A percentile compares a stretch with the other conserved stretches of the same genome.
Conservation (phyloP, 2,888 invertebrate species). For the Carpatolechia fugitivella region DNA sequence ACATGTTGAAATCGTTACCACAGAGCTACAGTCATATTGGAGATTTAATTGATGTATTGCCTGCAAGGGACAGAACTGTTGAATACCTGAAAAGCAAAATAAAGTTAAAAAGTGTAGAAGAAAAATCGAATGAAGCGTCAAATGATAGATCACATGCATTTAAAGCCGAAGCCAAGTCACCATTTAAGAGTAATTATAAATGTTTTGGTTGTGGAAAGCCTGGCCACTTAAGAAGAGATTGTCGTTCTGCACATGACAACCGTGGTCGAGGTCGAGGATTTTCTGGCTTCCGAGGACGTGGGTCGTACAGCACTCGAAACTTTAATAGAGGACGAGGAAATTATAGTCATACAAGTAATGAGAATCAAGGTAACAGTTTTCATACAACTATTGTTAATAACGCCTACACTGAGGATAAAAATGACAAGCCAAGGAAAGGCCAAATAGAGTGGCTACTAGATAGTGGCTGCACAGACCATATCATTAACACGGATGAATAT, state of each 20-base stretch:
- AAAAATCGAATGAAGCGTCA: conserved; percentile 26
- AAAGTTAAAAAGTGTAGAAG: conserved; percentile 20
- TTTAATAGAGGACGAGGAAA: no score
- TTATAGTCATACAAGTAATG: no score
- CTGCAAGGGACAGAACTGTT: conserved; percentile 16
- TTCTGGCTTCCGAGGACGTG: not conserved
- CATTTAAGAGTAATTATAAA: no score
- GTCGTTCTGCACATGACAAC: conserved; percentile 14
- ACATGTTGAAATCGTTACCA: conserved; percentile 19
- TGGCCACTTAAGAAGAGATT: conserved; percentile 28
- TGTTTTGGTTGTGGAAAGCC: conserved; percentile 29
- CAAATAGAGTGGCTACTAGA: conserved; percentile 29
- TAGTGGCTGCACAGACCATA: conserved; percentile 28
- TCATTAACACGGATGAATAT: conserved; percentile 25
- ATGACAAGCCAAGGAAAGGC: no score
- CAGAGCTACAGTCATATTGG: conserved; percentile 17
- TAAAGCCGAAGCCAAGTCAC: conserved; percentile 18
- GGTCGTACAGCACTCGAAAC: no score
- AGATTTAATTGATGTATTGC: conserved; percentile 19
- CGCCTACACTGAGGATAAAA: not conserved
- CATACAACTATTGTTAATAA: no score
- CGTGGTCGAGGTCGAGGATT: not conserved
- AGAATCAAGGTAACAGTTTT: no score
- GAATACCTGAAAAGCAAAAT: conserved; percentile 21
- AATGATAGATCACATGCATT: no score